Conservation (phyloP, 2,113 vertebrate genomes). For the Seriola rivoliana region DNA sequence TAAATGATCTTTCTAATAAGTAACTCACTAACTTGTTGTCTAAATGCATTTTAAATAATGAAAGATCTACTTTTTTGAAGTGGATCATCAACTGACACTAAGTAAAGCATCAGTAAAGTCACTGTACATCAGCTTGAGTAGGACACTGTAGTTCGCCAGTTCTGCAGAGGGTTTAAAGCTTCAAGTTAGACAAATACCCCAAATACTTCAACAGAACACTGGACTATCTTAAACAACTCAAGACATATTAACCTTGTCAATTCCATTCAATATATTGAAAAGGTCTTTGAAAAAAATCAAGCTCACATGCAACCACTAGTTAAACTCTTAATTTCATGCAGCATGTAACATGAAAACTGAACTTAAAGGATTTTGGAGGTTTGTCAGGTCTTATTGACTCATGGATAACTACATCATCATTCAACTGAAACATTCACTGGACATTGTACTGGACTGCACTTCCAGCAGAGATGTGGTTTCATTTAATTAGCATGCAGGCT, state of each 20-base stretch:
- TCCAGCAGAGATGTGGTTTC: background rate
- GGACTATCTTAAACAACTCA: background rate
- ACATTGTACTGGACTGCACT: background rate
- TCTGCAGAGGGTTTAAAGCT: constrained; percentile 30
- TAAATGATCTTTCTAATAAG: background rate
- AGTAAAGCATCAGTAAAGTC: background rate
- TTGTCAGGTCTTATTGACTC: background rate
- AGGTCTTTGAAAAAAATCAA: background rate
- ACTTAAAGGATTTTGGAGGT: background rate
- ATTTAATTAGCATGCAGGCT: constrained; percentile 59
- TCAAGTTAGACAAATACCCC: constrained; percentile 23
- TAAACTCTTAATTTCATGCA: background rate
- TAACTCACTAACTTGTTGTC: background rate
- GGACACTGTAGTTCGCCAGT: constrained; percentile 10
- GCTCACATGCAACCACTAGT: background rate
- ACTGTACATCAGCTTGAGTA: background rate
- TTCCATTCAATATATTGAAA: background rate
- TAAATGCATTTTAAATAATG: background rate
- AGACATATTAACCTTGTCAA: background rate
- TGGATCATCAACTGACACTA: background rate
- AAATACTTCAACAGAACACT: constrained; percentile 2
- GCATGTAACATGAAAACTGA: background rate
- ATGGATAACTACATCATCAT: background rate
- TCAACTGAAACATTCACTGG: background rate
- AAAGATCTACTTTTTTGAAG: background rate